Conservation (phyloP, 2,113 vertebrate species). For the Nycticorax nycticorax region DNA sequence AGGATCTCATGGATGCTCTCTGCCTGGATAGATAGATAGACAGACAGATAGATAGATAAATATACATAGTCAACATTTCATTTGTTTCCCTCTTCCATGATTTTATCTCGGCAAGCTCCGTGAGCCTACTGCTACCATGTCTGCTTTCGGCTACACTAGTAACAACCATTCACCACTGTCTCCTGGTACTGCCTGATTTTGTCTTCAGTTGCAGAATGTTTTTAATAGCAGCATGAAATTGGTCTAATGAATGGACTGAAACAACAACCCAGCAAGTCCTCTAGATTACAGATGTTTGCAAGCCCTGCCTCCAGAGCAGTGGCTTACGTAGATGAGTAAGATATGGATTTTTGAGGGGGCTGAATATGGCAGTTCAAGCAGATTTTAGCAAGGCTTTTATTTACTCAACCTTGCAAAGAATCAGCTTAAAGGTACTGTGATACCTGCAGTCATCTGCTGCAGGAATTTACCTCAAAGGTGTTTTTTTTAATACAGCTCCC, state of each 20-base stretch:
- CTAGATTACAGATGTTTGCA: background rate
- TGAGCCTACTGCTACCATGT: accelerated
- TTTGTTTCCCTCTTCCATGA: background rate
- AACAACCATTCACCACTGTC: background rate
- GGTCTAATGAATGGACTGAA: background rate
- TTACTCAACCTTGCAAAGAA: background rate
- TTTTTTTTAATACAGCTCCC: background rate
- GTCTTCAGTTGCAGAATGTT: background rate
- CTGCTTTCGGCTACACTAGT: background rate
- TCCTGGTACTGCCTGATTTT: background rate
- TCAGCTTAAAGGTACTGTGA: background rate
- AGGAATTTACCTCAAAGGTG: background rate
- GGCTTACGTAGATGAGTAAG: background rate
- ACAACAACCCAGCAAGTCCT: background rate
- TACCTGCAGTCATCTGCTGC: background rate
- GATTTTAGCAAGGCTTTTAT: background rate
- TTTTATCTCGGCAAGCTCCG: background rate
- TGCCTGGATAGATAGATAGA: background rate
- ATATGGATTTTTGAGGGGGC: background rate
- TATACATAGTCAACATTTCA: background rate
- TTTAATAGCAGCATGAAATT: background rate
- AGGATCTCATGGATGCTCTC: background rate
- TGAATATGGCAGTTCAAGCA: background rate
- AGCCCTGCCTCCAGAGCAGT: background rate
- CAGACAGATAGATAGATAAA: too few species aligned